Evolutionary conservation across 1,140 invertebrate species (phyloP), one percentile per base, ranked within the genome.

Genomic region (Ericerus pela): DNA sequence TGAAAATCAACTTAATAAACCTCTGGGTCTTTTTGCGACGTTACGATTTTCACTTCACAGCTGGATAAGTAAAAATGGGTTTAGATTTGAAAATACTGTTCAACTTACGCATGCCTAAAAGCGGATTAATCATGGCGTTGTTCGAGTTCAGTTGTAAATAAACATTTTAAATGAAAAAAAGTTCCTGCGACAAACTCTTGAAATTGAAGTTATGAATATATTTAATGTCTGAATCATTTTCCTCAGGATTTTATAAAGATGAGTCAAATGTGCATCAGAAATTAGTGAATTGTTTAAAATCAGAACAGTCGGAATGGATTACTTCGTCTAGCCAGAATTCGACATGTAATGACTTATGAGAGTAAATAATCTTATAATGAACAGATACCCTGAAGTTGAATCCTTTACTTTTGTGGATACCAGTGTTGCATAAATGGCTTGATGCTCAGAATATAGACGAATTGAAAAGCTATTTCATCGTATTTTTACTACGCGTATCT

Each of bases 131-230:
- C 78, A 80, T 57, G 76, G 75, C 1, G 66, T 73, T 3, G 64
- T 75, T 1, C 68, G 69, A 14, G 64, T 76, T 0, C 64, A 69
- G n/a, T 71, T 75, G 12, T 60, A 79, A 2, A 62, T 65, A 54
- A 66, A 67, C 8, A 64, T 78, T 0, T 62, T 79, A 0, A 63
- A 77, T 55, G 67, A 80, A 1, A 73, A 71, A 62, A 62, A 58
- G n/a, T 80, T 80, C 62, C 67, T 79, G 11, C 60, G 69, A 28
- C 72, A 73, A 58, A 78, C 76, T n/a, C 70, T 78, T 59, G 79
- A 81, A 65, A 77, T 81, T 57, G 68, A 80, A 2, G 76, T 81
- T 18, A 70, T 80, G 57, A 79, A 80, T 53, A n/a, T n/a, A n/a
- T n/a, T n/a, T n/a, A n/a, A n/a, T n/a, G n/a, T n/a, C n/a, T n/a